Conservation (phyloP, 1,140 invertebrate species). For the Heliconius himera region DNA sequence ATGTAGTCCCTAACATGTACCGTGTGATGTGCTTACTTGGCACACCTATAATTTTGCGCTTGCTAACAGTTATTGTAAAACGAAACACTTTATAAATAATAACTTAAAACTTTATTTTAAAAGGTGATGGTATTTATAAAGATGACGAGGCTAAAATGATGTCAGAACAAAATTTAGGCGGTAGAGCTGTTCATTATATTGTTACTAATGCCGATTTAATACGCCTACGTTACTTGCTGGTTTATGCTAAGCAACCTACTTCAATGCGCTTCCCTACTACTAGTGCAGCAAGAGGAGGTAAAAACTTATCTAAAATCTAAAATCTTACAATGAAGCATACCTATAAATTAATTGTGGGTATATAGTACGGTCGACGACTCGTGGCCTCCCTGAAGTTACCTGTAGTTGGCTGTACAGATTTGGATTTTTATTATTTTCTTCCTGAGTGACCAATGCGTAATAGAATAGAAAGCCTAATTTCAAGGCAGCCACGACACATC, state of each 20-base stretch:
- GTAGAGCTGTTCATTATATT: constrained; percentile 88
- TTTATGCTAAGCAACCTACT: constrained; percentile 84
- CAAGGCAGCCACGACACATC: too few species aligned
- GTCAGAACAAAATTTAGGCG: constrained; percentile 59
- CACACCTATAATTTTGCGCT: too few species aligned
- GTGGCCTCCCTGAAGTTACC: too few species aligned
- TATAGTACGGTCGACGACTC: too few species aligned
- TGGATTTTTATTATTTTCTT: too few species aligned
- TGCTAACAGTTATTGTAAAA: too few species aligned
- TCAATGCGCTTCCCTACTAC: constrained; percentile 62
- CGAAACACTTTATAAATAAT: not conserved
- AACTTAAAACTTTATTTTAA: constrained; percentile 2
- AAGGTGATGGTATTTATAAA: constrained; percentile 58
- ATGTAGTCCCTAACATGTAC: too few species aligned
- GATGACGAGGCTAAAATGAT: constrained; percentile 50
- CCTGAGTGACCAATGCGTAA: too few species aligned
- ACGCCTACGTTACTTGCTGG: constrained; percentile 88
- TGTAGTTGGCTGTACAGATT: too few species aligned
- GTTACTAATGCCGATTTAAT: constrained; percentile 90
- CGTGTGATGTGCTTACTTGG: too few species aligned
- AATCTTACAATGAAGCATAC: not conserved
- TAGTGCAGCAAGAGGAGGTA: constrained; percentile 61
- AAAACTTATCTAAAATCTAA: not conserved
- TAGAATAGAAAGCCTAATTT: too few species aligned
- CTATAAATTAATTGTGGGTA: too few species aligned